Conservation (phyloP, 2,113 vertebrate genomes). For the Corythornis vintsioides region DNA sequence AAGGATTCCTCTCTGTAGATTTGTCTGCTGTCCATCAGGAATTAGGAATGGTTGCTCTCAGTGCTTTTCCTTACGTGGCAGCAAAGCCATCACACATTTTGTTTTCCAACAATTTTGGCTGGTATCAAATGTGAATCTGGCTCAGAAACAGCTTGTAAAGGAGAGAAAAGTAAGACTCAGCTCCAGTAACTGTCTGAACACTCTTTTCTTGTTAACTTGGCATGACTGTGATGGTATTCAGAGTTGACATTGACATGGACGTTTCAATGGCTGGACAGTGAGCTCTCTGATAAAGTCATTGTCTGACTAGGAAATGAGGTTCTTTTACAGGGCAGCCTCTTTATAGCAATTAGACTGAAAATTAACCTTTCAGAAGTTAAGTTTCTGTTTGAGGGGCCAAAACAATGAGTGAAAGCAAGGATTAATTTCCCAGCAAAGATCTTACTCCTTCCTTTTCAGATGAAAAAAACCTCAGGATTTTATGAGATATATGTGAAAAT, state of each 20-base stretch:
- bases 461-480: conserved; percentile 18
- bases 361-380: conserved; percentile 54
- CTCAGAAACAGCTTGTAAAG: conserved; percentile 20
- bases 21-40: not conserved
- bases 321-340: not conserved
- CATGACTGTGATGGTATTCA: conserved; percentile 20
- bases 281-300: conserved; percentile 42
- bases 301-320: not conserved
- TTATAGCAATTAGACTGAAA: conserved; percentile 45
- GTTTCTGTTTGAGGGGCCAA: not conserved
- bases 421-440: conserved; percentile 63
- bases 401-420: conserved; percentile 41
- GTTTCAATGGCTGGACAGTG: conserved; percentile 45
- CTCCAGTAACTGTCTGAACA: conserved; percentile 23
- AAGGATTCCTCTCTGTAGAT: not conserved
- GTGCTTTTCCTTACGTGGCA: not conserved
- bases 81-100: conserved; percentile 16
- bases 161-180: conserved; percentile 14
- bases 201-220: not conserved
- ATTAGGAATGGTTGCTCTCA: not conserved
- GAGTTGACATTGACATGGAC: conserved; percentile 41
- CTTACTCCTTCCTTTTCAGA: conserved; percentile 30
- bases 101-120: conserved; percentile 15
- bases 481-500: not conserved
- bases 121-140: conserved; percentile 1